Evolutionary conservation across 2,797 vertebrate species (phyloP).

Genomic region (Microcaecilia unicolor): DNA sequence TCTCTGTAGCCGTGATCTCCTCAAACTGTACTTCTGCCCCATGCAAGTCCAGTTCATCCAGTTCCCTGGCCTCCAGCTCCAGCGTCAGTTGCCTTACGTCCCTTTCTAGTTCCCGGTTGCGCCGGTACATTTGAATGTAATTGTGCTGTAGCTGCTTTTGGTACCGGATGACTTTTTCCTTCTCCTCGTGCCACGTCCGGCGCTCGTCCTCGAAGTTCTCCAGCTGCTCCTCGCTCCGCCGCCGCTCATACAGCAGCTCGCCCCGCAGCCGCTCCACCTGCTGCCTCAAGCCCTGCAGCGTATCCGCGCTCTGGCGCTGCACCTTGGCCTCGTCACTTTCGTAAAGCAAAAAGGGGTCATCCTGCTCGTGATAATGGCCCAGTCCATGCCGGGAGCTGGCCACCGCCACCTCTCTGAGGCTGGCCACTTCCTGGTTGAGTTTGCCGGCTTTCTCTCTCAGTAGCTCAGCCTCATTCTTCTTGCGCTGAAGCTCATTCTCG

Average conservation of each 20-base stretch:
- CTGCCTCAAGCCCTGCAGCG: constrained; percentile 48
- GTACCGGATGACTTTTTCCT: constrained; percentile 92
- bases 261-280: constrained; percentile 68
- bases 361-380: constrained; percentile 11
- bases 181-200: constrained; percentile 86
- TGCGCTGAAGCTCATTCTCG: constrained; percentile 87
- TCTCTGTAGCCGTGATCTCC: constrained; percentile 87
- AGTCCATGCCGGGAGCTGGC: constrained; percentile 32
- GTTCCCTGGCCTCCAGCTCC: constrained; percentile 74
- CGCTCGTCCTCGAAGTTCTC: constrained; percentile 77
- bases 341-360: constrained; percentile 61
- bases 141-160: constrained; percentile 96
- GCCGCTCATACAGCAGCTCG: constrained; percentile 66
- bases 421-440: constrained; percentile 65
- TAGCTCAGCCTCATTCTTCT: constrained; percentile 83
- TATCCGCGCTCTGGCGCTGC: constrained; percentile 54
- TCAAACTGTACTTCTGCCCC: constrained; percentile 53
- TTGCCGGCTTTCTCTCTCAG: constrained; percentile 80
- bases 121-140: constrained; percentile 93
- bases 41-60: constrained; percentile 60
- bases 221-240: constrained; percentile 63
- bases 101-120: constrained; percentile 84
- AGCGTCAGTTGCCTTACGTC: constrained; percentile 79
- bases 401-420: constrained; percentile 63
- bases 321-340: constrained; percentile 70